Base-by-base conservation (phyloP, 2,888 invertebrate species). In the Pristionchus mayeri region DNA sequence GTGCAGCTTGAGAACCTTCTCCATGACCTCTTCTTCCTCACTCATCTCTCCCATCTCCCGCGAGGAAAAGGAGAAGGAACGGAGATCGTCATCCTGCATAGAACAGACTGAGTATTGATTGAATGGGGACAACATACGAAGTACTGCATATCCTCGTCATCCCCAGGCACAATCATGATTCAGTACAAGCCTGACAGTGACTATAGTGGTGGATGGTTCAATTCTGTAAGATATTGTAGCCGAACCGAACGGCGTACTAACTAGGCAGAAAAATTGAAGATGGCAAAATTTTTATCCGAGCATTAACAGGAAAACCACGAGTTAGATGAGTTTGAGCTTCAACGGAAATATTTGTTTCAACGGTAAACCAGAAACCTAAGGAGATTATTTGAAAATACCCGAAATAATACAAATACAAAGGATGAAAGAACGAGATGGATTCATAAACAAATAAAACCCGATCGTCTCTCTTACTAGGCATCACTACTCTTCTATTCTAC, bases 121-220 rank as follows among this genome's bases (percentile, higher is more conserved):
- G 11, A n/a, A 40, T 16, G 3, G 48, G 11, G 18, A 50, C 18
- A 50, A 50, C 78, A 50, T 11, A 78, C 78, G 30, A 78, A 78
- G 50, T 78, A 48, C 78, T 78, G 27, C 48, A 50, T 52, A 18
- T 50, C 52, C 18, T 78, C 48, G 27, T 76, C 76, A 13, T 78
- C 78, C 11, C 50, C 78, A 4, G 78, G 52, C 6, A 30, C 48
- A 50, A 78, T 78, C 30, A 78, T 50, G 2, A n/a, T n/a, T 44
- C n/a, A 37, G 67, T 40, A 2, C 9, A 21, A 9, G 40, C 40
- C 71, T 71, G 44, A n/a, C n/a, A n/a, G n/a, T n/a, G n/a, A n/a
- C n/a, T n/a, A n/a, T n/a, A n/a, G n/a, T n/a, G n/a, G n/a, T n/a
- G n/a, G n/a, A n/a, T n/a, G n/a, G n/a, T n/a, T n/a, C n/a, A n/a